phyloP scores from a whole-genome alignment of 30 jellyfish, hydroid and myxozoan species.

The Catostylus mosaicus region DNA sequence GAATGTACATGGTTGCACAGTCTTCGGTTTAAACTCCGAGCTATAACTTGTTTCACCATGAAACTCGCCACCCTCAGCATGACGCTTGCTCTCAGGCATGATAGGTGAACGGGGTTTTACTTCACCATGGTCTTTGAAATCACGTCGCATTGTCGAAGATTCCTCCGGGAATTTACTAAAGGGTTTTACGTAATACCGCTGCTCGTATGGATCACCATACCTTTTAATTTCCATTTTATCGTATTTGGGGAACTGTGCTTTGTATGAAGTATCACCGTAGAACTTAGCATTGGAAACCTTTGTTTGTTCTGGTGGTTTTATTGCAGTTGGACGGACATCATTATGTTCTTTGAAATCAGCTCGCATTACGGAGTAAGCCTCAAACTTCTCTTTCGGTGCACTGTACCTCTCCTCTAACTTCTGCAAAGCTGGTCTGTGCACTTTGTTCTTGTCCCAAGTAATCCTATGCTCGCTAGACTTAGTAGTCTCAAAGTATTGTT shows the following conservation, averaged over 20 bases:
- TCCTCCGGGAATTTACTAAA: slow-evolving; percentile 42
- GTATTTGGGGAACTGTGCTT: slow-evolving; percentile 56
- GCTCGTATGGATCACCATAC: slow-evolving; percentile 56
- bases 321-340: slow-evolving; percentile 33
- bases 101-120: slow-evolving; percentile 40
- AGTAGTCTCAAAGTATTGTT: slow-evolving; percentile 65
- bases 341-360: slow-evolving; percentile 64
- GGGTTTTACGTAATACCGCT: slow-evolving; percentile 62
- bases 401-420: slow-evolving; percentile 52
- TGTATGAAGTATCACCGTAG: slow-evolving; percentile 64
- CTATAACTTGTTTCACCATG: slow-evolving; percentile 55
- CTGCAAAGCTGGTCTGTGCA: slow-evolving; percentile 37
- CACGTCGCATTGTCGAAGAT: slow-evolving; percentile 56
- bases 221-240: slow-evolving; percentile 41
- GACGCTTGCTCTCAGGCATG: slow-evolving; percentile 58
- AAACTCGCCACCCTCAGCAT: slow-evolving; percentile 59
- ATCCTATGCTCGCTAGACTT: slow-evolving; percentile 37
- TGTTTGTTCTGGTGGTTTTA: slow-evolving; percentile 43
- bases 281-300: slow-evolving; percentile 45
- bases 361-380: slow-evolving; percentile 63
- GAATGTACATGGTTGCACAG: slow-evolving; percentile 47
- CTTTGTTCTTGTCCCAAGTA: slow-evolving; percentile 52
- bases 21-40: slow-evolving; percentile 18
- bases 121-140: slow-evolving; percentile 41
- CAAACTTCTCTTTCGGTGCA: slow-evolving; percentile 74